Percentiles rank a stretch among this genome's conserved stretches.
Conservation (phyloP, 2,113 vertebrate species). For the Regulus satrapa region DNA sequence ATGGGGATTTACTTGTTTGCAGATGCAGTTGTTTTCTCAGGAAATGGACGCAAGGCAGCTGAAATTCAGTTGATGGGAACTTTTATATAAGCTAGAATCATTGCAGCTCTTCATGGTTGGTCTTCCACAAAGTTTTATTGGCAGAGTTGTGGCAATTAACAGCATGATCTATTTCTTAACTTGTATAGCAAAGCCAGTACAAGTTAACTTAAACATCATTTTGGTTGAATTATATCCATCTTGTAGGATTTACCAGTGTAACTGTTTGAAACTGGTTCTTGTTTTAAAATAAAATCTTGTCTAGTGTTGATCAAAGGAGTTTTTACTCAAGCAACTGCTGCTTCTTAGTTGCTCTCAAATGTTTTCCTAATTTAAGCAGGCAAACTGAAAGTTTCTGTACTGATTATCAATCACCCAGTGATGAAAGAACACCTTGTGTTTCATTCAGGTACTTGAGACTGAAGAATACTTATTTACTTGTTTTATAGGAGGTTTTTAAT, state of each 20-base stretch:
- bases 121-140: neutral
- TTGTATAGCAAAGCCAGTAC: neutral
- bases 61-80: neutral
- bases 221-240: neutral
- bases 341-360: neutral
- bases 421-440: neutral
- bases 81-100: neutral
- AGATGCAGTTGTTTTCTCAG: neutral
- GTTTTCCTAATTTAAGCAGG: neutral
- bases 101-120: neutral
- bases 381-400: neutral
- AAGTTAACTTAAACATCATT: neutral
- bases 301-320: neutral
- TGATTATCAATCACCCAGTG: neutral
- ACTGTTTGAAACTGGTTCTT: neutral
- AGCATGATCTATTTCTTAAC: neutral
- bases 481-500: neutral
- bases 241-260: neutral
- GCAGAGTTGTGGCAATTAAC: neutral
- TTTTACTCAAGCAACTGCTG: neutral
- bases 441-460: neutral
- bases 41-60: neutral
- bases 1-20: neutral
- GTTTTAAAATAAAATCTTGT: neutral
- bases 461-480: neutral